Evolutionary conservation across 2,888 invertebrate species (phyloP), one percentile per base, ranked within the genome.

Genomic region (Tinea pellionella): DNA sequence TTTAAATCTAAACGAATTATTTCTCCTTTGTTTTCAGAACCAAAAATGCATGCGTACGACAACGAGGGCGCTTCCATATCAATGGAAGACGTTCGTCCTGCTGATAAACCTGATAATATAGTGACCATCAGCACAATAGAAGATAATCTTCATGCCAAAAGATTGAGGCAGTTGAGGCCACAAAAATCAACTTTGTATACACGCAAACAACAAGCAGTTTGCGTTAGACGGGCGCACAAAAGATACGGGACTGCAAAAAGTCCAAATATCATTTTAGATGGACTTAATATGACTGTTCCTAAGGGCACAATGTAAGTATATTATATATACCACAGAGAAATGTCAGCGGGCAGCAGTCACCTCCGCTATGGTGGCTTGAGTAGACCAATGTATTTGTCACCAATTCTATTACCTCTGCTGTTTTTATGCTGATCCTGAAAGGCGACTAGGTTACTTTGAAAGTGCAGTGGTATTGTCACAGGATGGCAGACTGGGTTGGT

Each of bases 221-320:
- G 95, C 68, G 95, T 96, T 1, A 88, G 95, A 61, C 80, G 94
- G 15, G 95, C 96, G 0, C 92, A 90, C 74, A 97, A 97, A 80
- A 91, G 90, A 75, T 97, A 96, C 73, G 96, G 96, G 6, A 86
- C 92, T 2, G 90, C 92, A 65, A 93, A 90, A 66, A 94, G 91
- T 70, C 94, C 94, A 0, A 93, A 94, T 67, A 89, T 95, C 32
- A 94, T 97, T 42, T 88, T 97, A 60, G 95, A 96, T 73, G 94
- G 94, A 19, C 89, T 97, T 60, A 95, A 95, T 72, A 95, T 97
- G 94, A 96, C 96, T 15, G 97, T 97, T 51, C 93, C 96, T 18
- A 95, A 96, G 74, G 96, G 96, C 59, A 86, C 93, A 56, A 96
- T 96, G 95, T 95, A 86, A 92, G 93, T 91, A 63, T 58, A 13